Conservation (phyloP, 2,888 invertebrate species). For the Eurois occulta region DNA sequence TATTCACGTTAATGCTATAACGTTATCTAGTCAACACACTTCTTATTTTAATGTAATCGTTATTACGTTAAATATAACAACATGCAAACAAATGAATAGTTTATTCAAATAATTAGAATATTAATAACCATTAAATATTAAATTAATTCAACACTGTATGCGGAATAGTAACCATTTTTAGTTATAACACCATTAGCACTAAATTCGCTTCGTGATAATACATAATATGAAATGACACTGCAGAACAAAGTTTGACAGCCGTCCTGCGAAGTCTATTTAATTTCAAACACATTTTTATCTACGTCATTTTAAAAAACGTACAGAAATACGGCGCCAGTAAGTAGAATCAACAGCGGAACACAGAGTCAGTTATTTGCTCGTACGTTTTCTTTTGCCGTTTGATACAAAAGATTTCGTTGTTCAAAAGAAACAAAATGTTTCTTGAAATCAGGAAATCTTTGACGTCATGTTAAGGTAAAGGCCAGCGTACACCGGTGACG, state of each 20-base stretch:
- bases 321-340: not conserved
- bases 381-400: conserved; percentile 17
- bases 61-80: not conserved
- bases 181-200: not conserved
- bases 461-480: conserved; percentile 1
- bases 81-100: not conserved
- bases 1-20: no score
- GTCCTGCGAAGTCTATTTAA: not conserved
- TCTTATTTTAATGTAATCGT: not conserved
- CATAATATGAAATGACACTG: not conserved
- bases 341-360: conserved; percentile 11
- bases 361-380: conserved; percentile 14
- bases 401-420: conserved; percentile 31
- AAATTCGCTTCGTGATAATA: not conserved
- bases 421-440: conserved; percentile 37
- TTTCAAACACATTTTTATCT: not conserved
- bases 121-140: conserved; percentile 31
- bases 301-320: not conserved
- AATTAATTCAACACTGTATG: conserved; percentile 26
- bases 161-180: conserved; percentile 1
- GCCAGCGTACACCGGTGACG: not conserved
- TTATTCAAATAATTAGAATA: conserved; percentile 29
- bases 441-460: conserved; percentile 24
- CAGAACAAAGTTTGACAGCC: not conserved
- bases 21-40: not conserved